A percentile compares a stretch with the other conserved stretches of the same genome.
These are phyloP conservation scores for Cephus spinipes DNA, from an alignment of 2,888 invertebrate species.

Conservation along the genomic window DNA sequence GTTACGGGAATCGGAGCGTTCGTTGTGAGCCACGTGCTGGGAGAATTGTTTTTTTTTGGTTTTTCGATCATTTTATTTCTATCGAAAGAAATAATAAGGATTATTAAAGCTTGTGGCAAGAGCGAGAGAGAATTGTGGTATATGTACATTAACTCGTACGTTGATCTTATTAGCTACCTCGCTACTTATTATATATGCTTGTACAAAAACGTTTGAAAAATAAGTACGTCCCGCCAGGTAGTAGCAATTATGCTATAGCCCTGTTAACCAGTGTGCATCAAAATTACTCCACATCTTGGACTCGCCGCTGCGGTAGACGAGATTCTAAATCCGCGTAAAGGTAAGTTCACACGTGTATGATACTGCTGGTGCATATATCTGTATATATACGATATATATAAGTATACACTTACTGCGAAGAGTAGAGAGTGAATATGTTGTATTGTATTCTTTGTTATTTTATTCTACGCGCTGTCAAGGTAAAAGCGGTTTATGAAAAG, in stretches of 20 bases:
- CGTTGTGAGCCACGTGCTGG: not conserved
- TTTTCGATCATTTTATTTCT: not conserved
- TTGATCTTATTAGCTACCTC: not conserved
- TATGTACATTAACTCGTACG: not conserved
- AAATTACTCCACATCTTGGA: conserved; percentile 48
- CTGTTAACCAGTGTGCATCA: conserved; percentile 56
- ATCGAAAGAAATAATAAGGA: not conserved
- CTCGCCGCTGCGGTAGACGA: not conserved
- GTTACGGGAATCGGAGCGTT: not conserved
- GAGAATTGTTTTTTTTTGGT: not conserved
- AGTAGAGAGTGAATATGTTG: not conserved
- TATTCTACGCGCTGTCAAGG: not conserved
- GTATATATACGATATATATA: not conserved
- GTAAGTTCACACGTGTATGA: not conserved
- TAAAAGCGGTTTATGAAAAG: not conserved
- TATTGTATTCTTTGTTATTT: not conserved
- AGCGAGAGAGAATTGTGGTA: not conserved
- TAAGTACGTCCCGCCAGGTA: conserved; percentile 35
- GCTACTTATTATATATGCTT: not conserved
- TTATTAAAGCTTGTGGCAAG: not conserved
- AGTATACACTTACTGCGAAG: not conserved
- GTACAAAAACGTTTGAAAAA: conserved; percentile 17
- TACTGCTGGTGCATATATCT: too few species aligned
- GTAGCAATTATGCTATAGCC: conserved; percentile 47
- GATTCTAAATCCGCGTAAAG: not conserved